phyloP scores from a whole-genome alignment of 2,797 vertebrate genomes.

The Alcedo quadribrachys region DNA sequence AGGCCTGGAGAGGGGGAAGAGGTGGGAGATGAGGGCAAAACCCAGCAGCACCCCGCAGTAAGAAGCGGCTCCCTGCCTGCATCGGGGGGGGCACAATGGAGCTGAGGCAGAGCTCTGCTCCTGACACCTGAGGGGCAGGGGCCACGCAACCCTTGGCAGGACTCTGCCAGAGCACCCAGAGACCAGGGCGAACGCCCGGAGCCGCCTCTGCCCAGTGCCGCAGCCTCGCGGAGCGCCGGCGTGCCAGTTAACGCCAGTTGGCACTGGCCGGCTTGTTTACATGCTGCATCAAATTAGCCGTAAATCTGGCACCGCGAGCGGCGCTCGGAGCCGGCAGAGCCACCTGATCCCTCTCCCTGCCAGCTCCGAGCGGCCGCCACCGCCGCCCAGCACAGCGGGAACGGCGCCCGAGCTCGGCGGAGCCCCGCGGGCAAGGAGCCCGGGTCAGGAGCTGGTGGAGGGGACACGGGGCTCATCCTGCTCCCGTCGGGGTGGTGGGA shows the following conservation, averaged over 20 bases:
- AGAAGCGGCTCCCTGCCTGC: neutral
- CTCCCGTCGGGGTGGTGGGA: neutral
- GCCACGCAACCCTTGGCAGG: neutral
- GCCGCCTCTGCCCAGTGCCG: neutral
- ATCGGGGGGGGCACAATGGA: neutral
- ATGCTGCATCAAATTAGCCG: conserved; percentile 2
- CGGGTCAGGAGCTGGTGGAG: neutral
- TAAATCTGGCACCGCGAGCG: neutral
- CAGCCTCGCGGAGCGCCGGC: neutral
- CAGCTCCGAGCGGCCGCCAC: neutral
- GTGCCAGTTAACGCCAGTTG: neutral
- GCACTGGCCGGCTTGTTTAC: conserved; percentile 31
- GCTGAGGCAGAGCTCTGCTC: neutral
- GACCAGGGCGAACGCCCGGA: fast-evolving
- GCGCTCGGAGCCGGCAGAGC: neutral
- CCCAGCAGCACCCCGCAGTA: fast-evolving
- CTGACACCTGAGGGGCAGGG: neutral
- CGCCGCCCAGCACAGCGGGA: neutral
- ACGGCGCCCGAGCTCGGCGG: neutral
- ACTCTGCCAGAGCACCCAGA: fast-evolving
- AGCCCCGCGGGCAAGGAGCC: neutral
- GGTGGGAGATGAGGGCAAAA: neutral
- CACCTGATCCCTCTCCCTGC: neutral
- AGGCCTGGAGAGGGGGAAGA: conserved; percentile 80
- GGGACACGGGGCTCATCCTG: neutral